phyloP scores from a whole-genome alignment of 2,888 invertebrate genomes.

The Sphaerophoria rueppellii region DNA sequence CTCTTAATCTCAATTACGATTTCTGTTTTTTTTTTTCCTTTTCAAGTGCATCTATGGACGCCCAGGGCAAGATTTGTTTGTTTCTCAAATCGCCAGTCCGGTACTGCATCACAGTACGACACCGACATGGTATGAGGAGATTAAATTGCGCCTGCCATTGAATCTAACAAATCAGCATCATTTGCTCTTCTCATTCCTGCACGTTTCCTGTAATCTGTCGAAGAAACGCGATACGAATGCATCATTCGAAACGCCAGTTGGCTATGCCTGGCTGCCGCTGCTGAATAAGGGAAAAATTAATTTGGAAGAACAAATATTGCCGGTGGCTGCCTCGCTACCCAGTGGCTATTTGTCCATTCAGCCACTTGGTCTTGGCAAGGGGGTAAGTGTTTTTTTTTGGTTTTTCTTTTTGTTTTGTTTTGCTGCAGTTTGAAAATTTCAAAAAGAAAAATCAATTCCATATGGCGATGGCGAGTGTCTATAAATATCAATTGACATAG shows the following conservation, averaged over 20 bases:
- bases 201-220: constrained; percentile 95
- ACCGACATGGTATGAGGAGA: constrained; percentile 96
- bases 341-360: constrained; percentile 94
- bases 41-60: constrained; percentile 89
- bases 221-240: constrained; percentile 90
- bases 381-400: constrained; percentile 84
- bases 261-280: constrained; percentile 96
- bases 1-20: not conserved
- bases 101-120: constrained; percentile 95
- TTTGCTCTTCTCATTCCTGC: constrained; percentile 96
- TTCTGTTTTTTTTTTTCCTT: constrained; percentile 10
- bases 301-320: constrained; percentile 90
- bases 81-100: constrained; percentile 88
- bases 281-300: constrained; percentile 92
- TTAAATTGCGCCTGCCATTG: constrained; percentile 94
- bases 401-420: constrained; percentile 10
- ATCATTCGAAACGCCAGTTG: constrained; percentile 89
- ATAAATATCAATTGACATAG: constrained; percentile 48
- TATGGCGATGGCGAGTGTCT: constrained; percentile 5
- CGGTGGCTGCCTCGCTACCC: constrained; percentile 94
- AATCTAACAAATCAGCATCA: constrained; percentile 94
- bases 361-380: constrained; percentile 94
- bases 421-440: not conserved
- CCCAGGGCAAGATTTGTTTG: constrained; percentile 86
- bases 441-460: constrained; percentile 4